Base-by-base conservation (phyloP, 2,113 vertebrate species). In the Cryptotis parvus region DNA sequence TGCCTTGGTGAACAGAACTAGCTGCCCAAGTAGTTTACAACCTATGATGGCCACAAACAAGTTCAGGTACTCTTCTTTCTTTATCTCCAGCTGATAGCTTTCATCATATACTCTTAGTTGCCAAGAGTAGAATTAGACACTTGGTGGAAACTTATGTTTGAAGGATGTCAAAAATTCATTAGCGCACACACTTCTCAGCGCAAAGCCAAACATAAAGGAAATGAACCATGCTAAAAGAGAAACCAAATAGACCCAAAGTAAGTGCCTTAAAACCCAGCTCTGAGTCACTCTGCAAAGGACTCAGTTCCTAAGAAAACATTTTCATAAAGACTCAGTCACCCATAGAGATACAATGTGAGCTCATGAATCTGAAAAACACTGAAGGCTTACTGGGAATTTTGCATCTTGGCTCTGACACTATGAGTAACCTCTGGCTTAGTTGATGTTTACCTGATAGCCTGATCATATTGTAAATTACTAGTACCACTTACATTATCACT, bases 131-230 rank as follows among this genome's bases (percentile, higher is more conserved):
- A 58, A 69, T 4, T 58, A 35, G 82, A 41, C 49, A 58, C 27
- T 90, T 85, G 31, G 29, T 69, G 33, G 85, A 85, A 91, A 16
- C 24, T 41, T 41, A 22, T 5, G 4, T 7, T 76, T 81, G 70
- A 77, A 27, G 37, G 15, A 65, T 8, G 35, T 88, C 33, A 83
- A 83, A 82, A 72, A 22, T 78, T 82, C 24, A 61, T 92, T 73
- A 35, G 4, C 68, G 52, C 61, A 65, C 29, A 79, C 15, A 39
- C 41, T 33, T 85, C 73, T 84, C 55, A 35, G 49, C 27, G 6
- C 29, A 93, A 87, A 95, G 72, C 79, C 89, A 91, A 92, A 31
- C 18, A 49, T 63, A 49, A 24, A 65, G 49, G 58, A 89, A 89
- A 66, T 80, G 61, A 84, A 90, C 41, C 41, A 31, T 81, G 52